Evolutionary conservation across 2,113 vertebrate species (phyloP), one percentile per base, ranked within the genome.

Genomic region (Choloepus hoffmanni): DNA sequence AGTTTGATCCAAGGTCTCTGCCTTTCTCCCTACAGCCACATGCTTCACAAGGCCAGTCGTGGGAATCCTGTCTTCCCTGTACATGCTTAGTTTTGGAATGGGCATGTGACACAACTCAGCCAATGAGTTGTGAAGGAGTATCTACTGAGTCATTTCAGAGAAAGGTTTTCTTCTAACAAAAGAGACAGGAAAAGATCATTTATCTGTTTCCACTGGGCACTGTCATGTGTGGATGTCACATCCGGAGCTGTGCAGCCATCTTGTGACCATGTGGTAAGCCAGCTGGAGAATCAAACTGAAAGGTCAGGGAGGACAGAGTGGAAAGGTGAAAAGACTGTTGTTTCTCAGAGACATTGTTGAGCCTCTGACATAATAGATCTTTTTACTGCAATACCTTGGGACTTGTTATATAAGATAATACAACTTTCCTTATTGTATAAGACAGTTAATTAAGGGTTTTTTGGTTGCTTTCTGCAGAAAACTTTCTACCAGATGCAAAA

Each of bases 331-430:
- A 62, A 60, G 5, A 60, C 16, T 3, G 0, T 9, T 65, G n/a
- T 4, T 40, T 55, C 43, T 82, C 3, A 0, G 0, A 5, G 85
- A 72, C 43, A 33, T 40, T 1, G 0, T 5, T 1, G 45, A 45
- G 19, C 2, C 53, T 95, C n/a, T 14, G 81, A 48, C 11, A 33
- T 62, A 23, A 13, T 23, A n/a, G 43, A 11, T 7, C 16, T 36
- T 62, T 65, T 36, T 30, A 45, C 40, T 19, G 10, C 1, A 11
- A 3, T 48, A 36, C 3, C 55, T 24, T 24, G 10, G 16, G 23
- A 18, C 55, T 48, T 23, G 3, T 30, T 70, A 30, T 7, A 15
- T 10, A 24, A 8, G 21, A 30, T 18, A 14, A 78, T 18, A 23
- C 6, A 14, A 9, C n/a, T 67, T 73, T 83, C 30, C 4, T 50